Percentiles rank a stretch among this genome's conserved stretches.
phyloP scores from a whole-genome alignment of 2,888 invertebrate species.

The Pycnomerus fuliginosus region DNA sequence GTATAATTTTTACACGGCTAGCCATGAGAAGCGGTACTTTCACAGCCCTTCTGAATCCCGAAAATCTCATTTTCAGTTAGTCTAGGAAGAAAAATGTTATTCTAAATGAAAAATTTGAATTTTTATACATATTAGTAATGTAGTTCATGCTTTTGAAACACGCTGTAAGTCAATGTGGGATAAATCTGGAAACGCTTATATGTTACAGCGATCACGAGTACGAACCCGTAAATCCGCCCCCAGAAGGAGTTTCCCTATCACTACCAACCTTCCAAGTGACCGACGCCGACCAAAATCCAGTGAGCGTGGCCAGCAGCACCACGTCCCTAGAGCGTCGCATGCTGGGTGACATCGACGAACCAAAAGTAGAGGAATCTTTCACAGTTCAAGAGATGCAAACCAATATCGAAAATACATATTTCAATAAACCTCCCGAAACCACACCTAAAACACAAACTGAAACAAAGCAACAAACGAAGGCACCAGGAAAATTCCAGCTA shows the following conservation, averaged over 20 bases:
- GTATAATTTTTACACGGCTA: too few relatives aligned
- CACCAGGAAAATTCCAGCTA: conserved; percentile 23
- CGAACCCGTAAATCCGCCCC: conserved; percentile 81
- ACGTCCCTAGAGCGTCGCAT: conserved; percentile 22
- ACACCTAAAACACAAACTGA: conserved; percentile 16
- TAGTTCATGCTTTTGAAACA: too few relatives aligned
- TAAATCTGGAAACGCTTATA: too few relatives aligned
- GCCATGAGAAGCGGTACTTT: too few relatives aligned
- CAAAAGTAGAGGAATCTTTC: conserved; percentile 15
- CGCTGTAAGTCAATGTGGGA: too few relatives aligned
- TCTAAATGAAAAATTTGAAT: too few relatives aligned
- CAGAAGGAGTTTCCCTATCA: conserved; percentile 47
- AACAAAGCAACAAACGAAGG: background rate
- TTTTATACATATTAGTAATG: too few relatives aligned
- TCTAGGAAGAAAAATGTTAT: too few relatives aligned
- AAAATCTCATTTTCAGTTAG: too few relatives aligned
- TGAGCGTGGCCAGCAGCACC: conserved; percentile 13
- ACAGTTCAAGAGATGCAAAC: conserved; percentile 59
- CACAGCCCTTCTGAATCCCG: too few relatives aligned
- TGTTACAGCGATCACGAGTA: conserved; percentile 91
- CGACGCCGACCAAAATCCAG: conserved; percentile 9
- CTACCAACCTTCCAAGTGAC: conserved; percentile 23
- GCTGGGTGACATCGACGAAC: conserved; percentile 14
- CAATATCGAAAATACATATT: conserved; percentile 59
- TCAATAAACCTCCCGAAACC: conserved; percentile 60